A percentile compares a stretch with the other conserved stretches of the same genome.
Conservation (phyloP, 2,888 invertebrate genomes). For the Seladonia tumulorum region DNA sequence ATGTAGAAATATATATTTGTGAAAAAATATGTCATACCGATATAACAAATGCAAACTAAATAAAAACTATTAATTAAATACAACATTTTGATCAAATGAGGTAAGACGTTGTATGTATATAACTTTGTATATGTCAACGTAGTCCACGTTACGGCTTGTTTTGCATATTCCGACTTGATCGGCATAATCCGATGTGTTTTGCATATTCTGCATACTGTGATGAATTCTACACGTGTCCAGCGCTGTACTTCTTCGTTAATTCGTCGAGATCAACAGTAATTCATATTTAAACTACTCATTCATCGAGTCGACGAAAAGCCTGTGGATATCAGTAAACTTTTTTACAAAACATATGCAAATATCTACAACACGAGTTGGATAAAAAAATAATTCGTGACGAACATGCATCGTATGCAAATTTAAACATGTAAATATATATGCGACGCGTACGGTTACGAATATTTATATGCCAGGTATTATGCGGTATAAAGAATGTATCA, state of each 20-base stretch:
- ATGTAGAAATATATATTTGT: not conserved
- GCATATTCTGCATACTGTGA: not conserved
- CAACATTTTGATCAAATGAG: not conserved
- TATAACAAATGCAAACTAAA: not conserved
- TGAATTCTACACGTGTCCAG: not conserved
- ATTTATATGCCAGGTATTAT: not conserved
- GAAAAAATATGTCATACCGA: not conserved
- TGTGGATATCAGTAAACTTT: not conserved
- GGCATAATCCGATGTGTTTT: conserved; percentile 1
- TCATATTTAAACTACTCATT: not conserved
- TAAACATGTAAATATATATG: not conserved
- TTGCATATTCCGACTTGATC: not conserved
- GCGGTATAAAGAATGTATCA: not conserved
- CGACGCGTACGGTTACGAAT: not conserved
- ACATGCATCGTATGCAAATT: not conserved
- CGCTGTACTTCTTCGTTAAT: not conserved
- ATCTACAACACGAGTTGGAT: not conserved
- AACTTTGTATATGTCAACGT: not conserved
- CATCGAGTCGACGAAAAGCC: not conserved
- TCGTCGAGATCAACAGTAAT: not conserved
- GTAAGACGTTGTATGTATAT: not conserved
- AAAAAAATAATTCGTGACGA: not conserved
- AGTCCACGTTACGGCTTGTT: not conserved
- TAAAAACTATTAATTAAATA: not conserved
- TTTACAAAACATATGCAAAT: not conserved